Evolutionary conservation across 2,113 vertebrate species (phyloP).

Genomic region (Corythornis madagascariensis): DNA sequence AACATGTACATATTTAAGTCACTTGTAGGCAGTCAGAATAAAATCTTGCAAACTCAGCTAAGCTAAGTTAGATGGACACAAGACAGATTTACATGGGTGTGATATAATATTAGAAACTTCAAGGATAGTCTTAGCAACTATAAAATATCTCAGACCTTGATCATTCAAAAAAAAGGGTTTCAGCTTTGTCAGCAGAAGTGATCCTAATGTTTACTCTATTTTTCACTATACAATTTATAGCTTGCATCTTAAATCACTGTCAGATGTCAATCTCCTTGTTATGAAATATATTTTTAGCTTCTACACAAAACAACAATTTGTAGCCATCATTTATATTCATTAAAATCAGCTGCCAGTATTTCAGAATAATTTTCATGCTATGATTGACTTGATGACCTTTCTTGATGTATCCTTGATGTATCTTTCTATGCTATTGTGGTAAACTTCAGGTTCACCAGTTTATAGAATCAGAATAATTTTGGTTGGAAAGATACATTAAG

Average conservation of each 20-base stretch:
- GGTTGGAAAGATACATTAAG: background rate
- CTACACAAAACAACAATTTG: conserved; percentile 16
- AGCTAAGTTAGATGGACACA: background rate
- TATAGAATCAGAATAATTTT: background rate
- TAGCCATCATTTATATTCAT: conserved; percentile 24
- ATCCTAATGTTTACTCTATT: background rate
- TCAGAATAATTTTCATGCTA: conserved; percentile 20
- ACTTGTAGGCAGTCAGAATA: background rate
- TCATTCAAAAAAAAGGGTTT: background rate
- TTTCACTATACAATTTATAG: background rate
- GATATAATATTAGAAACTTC: background rate
- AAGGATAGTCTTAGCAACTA: background rate
- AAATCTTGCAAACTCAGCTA: conserved; percentile 3
- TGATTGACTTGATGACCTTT: background rate
- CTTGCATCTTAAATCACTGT: background rate
- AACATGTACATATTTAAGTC: fast-evolving
- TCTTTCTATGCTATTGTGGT: background rate
- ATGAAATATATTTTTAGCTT: background rate
- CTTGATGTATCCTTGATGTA: no score
- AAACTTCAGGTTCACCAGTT: background rate
- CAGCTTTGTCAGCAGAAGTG: background rate
- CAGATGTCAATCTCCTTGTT: background rate
- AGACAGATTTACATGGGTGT: background rate
- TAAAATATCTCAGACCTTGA: background rate
- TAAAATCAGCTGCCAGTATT: conserved; percentile 31